Base-by-base conservation (phyloP, 2,113 vertebrate genomes). In the Fukomys damarensis region DNA sequence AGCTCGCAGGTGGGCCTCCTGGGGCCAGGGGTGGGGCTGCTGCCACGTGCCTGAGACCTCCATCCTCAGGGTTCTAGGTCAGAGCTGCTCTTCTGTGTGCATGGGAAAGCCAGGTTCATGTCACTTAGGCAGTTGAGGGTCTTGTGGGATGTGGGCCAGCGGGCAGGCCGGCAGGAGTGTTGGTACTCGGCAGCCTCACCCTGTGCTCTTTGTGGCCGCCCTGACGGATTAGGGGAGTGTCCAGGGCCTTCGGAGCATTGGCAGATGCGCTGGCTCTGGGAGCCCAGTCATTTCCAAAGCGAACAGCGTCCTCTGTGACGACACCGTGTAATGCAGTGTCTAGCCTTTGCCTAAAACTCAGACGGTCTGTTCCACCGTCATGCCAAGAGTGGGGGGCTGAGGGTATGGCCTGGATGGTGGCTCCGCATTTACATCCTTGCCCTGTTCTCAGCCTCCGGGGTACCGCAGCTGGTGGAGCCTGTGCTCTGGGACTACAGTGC, bases 401-500 rank as follows among this genome's bases (percentile, higher is more conserved):
- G 35, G 17, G 58, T 13, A 4, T 24, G 20, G 46, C 17, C 41
- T 5, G 4, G 30, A 2, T 0, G 0, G 11, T 1, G 43, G 26
- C 10, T 12, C 12, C 6, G 17, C 28, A 1, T 92, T 83, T 65
- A 81, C 0, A 0, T 7, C 46, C 4, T 92, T 30, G 7, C 49
- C 80, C 82, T 22, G 80, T 66, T 98, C 30, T 16, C 98, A 99
- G 99, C 97, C 0, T 99, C 99, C 0, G 99, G 99, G 38, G 95
- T 99, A 26, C 98, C 99, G 0, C 99, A 99, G 90, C 98, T 99
- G 1, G 99, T 99, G 96, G 99, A 99, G 97, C 99, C 98, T 0
- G 99, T 99, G 99, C 98, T 99, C 96, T 99, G 99, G 99, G 99
- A 99, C 98, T 99, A 99, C 38, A 97, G 97, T 41, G 98, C 99